These are phyloP conservation scores for Bombyx mandarina DNA, from an alignment of 1,140 invertebrate species.

Conservation along the genomic window DNA sequence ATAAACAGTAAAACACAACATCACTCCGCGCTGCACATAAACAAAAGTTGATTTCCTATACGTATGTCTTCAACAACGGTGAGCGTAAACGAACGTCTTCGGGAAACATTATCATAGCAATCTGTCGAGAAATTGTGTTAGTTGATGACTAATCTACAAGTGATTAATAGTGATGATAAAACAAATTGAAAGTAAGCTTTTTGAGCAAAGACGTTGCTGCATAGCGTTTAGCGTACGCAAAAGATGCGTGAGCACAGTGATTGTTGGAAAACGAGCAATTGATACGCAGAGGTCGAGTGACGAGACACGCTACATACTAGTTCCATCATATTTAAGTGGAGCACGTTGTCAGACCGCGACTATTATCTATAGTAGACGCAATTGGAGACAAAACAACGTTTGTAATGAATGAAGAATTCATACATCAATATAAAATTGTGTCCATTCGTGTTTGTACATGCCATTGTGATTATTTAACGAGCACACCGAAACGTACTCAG, in stretches of 20 bases:
- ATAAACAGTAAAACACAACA: slow-evolving; percentile 62
- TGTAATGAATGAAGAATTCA: slow-evolving; percentile 29
- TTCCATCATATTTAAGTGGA: slow-evolving; percentile 8
- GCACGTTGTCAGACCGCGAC: slow-evolving; percentile 7
- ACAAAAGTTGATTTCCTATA: slow-evolving; percentile 39
- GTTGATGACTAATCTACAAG: slow-evolving; percentile 12
- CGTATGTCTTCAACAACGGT: too few species aligned
- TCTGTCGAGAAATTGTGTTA: not conserved
- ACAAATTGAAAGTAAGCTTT: slow-evolving; percentile 11
- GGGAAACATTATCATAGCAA: slow-evolving; percentile 1
- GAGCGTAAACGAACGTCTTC: too few species aligned
- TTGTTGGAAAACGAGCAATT: slow-evolving; percentile 13
- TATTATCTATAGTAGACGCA: slow-evolving; percentile 27
- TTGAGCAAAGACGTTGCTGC: slow-evolving; percentile 6
- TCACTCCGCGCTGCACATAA: slow-evolving; percentile 46
- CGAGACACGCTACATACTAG: slow-evolving; percentile 14
- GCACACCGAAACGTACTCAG: too few species aligned
- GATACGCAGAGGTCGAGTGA: slow-evolving; percentile 17
- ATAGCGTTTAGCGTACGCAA: slow-evolving; percentile 3
- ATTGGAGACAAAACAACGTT: slow-evolving; percentile 20
- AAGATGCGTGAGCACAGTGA: slow-evolving; percentile 6
- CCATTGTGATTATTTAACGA: too few species aligned
- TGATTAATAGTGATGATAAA: slow-evolving; percentile 4
- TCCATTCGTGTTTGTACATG: too few species aligned
- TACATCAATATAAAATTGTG: too few species aligned